phyloP scores from a whole-genome alignment of 2,113 vertebrate species.

The Pungitius pungitius region DNA sequence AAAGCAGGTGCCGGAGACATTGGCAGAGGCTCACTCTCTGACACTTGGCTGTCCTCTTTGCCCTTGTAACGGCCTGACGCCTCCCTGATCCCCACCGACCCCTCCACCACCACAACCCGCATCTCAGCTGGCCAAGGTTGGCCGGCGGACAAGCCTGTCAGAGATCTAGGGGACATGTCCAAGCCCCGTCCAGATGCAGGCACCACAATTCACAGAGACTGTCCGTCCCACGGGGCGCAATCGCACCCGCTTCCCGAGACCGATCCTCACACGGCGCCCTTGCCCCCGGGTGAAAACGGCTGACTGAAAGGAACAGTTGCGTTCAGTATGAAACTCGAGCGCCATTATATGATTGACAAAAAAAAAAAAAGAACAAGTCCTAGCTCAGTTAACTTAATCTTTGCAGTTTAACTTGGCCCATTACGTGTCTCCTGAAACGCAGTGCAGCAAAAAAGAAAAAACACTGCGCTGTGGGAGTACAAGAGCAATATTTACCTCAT shows the following conservation, averaged over 20 bases:
- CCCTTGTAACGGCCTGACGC: slow-evolving; percentile 70
- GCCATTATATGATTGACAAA: neutral
- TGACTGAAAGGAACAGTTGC: slow-evolving; percentile 7
- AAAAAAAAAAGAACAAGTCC: no score
- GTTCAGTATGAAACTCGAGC: neutral
- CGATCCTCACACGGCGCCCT: slow-evolving; percentile 29
- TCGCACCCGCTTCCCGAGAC: slow-evolving; percentile 27
- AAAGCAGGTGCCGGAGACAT: slow-evolving; percentile 8
- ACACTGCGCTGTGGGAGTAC: slow-evolving; percentile 11
- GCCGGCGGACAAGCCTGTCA: slow-evolving; percentile 64
- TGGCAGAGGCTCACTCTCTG: slow-evolving; percentile 39
- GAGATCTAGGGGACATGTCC: slow-evolving; percentile 63
- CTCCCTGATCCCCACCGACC: slow-evolving; percentile 51
- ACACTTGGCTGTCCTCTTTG: slow-evolving; percentile 70
- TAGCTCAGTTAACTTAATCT: neutral
- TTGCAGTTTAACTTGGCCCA: slow-evolving; percentile 1
- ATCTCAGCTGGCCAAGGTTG: slow-evolving; percentile 61
- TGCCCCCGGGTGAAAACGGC: neutral
- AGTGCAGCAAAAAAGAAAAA: slow-evolving; percentile 15
- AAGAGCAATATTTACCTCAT: slow-evolving; percentile 41
- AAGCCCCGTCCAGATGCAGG: slow-evolving; percentile 67
- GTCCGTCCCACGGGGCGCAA: slow-evolving; percentile 15
- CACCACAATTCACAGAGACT: slow-evolving; percentile 41
- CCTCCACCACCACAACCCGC: slow-evolving; percentile 25
- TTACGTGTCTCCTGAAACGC: slow-evolving; percentile 21